These are phyloP conservation scores for Strigamia transsilvanica DNA, from an alignment of 2,888 invertebrate species.

Conservation along the genomic window DNA sequence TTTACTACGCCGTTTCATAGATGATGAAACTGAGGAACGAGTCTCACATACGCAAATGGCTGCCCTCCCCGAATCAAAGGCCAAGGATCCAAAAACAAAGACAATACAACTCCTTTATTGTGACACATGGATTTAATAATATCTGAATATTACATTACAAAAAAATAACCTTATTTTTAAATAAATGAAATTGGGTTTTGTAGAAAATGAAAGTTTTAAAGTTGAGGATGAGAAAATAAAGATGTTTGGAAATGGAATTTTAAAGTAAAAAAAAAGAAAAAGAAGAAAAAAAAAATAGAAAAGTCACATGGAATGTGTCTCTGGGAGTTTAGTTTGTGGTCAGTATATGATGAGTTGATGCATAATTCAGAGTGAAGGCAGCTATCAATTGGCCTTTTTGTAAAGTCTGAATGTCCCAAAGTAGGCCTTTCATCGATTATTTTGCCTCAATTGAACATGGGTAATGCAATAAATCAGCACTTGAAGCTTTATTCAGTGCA, in stretches of 20 bases:
- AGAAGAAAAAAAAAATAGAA: background rate
- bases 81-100: constrained; percentile 40
- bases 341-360: constrained; percentile 29
- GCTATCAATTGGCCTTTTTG: constrained; percentile 47
- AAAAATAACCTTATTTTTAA: background rate
- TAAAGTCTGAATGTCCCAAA: constrained; percentile 44
- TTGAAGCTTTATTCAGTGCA: constrained; percentile 35
- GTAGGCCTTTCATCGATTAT: constrained; percentile 31
- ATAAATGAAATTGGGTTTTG: background rate
- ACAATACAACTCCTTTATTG: constrained; percentile 5
- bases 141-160: background rate
- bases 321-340: background rate
- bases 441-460: constrained; percentile 26
- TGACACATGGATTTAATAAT: constrained; percentile 28
- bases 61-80: constrained; percentile 7
- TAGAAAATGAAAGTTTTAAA: background rate
- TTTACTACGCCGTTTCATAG: constrained; percentile 38
- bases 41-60: constrained; percentile 22
- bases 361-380: constrained; percentile 29
- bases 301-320: background rate
- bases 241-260: constrained; percentile 1
- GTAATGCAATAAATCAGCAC: constrained; percentile 31
- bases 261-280: background rate
- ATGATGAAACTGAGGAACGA: constrained; percentile 37
- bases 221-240: constrained; percentile 16